A percentile compares a stretch with the other conserved stretches of the same genome.
Evolutionary conservation across 2,797 vertebrate genomes (phyloP).

Genomic region (Gallinago nigripennis): DNA sequence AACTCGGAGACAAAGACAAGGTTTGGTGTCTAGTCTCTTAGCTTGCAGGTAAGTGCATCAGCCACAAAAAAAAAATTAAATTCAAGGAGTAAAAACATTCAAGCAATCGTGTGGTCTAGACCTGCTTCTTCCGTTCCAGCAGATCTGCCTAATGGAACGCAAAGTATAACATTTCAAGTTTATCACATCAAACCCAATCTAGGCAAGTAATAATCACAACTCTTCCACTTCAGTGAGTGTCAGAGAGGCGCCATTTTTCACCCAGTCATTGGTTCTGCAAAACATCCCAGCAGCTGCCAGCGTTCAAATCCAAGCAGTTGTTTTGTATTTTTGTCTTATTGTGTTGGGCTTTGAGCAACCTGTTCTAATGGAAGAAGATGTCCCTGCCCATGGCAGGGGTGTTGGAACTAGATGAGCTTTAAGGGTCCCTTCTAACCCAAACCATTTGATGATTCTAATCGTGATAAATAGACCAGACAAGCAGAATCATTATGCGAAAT

Average conservation of each 20-base stretch:
- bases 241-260: not conserved
- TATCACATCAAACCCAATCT: not conserved
- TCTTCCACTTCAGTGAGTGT: not conserved
- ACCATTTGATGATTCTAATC: not conserved
- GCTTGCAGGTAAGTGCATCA: not conserved
- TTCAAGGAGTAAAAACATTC: not conserved
- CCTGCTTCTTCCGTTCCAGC: not conserved
- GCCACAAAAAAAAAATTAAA: not conserved
- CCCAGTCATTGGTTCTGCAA: not conserved
- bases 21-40: not conserved
- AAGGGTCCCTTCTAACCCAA: not conserved
- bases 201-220: not conserved
- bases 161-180: fast-evolving
- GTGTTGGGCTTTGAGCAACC: not conserved
- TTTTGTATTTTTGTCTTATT: not conserved
- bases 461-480: not conserved
- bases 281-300: not conserved
- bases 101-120: not conserved
- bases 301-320: fast-evolving
- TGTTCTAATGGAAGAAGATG: not conserved
- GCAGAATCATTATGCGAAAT: not conserved
- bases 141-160: no score
- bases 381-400: not conserved
- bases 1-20: fast-evolving
- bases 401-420: not conserved